phyloP scores from a whole-genome alignment of 64 coral and sea anemone species.

The Exaiptasia diaphana region DNA sequence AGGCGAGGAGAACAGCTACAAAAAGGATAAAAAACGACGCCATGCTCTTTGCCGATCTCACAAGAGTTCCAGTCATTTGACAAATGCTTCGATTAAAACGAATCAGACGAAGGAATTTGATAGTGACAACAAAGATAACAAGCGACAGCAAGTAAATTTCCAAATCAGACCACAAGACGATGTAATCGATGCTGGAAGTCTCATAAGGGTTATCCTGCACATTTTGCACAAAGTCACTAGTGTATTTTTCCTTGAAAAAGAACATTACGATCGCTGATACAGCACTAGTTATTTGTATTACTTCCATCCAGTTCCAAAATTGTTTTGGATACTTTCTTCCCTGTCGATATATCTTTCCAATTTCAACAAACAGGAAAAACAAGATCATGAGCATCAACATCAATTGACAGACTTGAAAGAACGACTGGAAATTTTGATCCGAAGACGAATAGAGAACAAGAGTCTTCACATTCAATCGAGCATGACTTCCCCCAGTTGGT shows the following conservation, averaged over 20 bases:
- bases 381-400: conserved; percentile 57
- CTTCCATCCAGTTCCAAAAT: conserved; percentile 62
- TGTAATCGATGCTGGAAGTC: conserved; percentile 55
- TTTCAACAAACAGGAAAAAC: conserved; percentile 46
- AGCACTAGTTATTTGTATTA: conserved; percentile 44
- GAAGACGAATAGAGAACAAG: conserved; percentile 38
- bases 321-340: conserved; percentile 22
- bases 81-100: conserved; percentile 54
- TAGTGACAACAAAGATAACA: conserved; percentile 56
- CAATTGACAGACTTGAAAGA: conserved; percentile 52
- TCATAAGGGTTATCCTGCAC: conserved; percentile 62
- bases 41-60: conserved; percentile 18
- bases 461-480: not conserved
- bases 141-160: conserved; percentile 59
- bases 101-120: conserved; percentile 54
- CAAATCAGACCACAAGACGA: conserved; percentile 45
- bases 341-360: conserved; percentile 54
- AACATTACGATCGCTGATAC: conserved; percentile 49
- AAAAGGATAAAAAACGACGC: conserved; percentile 39
- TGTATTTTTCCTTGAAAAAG: conserved; percentile 60
- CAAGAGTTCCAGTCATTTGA: conserved; percentile 43
- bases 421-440: conserved; percentile 19
- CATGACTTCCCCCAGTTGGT: conserved; percentile 22
- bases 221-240: conserved; percentile 61
- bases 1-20: conserved; percentile 48